These are phyloP conservation scores for Peromyscus melanophrys DNA, from an alignment of 2,797 vertebrate species.

Conservation along the genomic window DNA sequence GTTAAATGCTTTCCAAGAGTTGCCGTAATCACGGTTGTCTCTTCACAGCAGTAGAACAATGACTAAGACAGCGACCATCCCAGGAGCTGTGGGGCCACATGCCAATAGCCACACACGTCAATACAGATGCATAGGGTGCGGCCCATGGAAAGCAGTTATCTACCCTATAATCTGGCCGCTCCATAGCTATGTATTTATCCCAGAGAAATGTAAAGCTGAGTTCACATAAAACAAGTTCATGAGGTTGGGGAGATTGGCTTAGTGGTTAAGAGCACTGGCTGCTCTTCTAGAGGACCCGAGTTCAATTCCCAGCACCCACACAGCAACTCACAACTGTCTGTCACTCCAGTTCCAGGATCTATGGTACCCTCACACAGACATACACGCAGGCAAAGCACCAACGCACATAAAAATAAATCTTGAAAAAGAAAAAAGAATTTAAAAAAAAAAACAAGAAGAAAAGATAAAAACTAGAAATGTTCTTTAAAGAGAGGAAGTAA, in stretches of 20 bases:
- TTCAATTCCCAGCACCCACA: background rate
- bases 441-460: background rate
- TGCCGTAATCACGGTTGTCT: background rate
- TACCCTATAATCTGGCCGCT: background rate
- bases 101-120: too few species aligned
- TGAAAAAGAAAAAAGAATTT: too few species aligned
- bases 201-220: background rate
- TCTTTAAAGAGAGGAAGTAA: too few species aligned
- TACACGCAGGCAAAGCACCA: too few species aligned
- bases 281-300: background rate
- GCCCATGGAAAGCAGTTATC: background rate
- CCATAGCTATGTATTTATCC: background rate
- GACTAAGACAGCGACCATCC: background rate
- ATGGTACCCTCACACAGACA: background rate
- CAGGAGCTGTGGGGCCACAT: background rate
- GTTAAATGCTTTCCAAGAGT: background rate
- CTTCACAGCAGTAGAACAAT: too few species aligned
- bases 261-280: background rate
- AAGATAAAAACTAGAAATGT: too few species aligned
- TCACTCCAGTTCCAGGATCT: background rate
- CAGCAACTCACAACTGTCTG: background rate
- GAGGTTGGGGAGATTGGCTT: background rate
- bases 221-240: background rate
- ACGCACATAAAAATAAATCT: too few species aligned
- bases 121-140: background rate